phyloP scores from a whole-genome alignment of 2,888 invertebrate genomes.

The Parthenolecanium corni region DNA sequence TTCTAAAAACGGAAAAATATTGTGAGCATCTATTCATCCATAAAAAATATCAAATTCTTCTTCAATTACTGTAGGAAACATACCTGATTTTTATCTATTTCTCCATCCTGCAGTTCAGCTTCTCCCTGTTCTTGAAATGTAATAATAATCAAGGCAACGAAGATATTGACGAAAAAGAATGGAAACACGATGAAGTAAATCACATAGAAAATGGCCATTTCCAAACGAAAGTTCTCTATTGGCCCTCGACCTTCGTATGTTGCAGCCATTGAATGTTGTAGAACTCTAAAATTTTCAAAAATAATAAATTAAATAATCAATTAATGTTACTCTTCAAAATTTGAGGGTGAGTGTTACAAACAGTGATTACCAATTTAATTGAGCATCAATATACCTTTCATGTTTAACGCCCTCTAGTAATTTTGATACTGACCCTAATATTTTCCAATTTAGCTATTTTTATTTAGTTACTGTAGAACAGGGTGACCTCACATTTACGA shows the following conservation, averaged over 20 bases:
- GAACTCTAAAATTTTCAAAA: constrained; percentile 55
- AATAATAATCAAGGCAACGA: constrained; percentile 99
- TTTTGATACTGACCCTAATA: no score
- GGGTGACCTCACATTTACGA: not conserved
- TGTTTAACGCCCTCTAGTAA: no score
- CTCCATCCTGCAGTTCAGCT: constrained; percentile 97
- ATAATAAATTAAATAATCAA: constrained; percentile 27
- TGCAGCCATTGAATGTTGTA: constrained; percentile 99
- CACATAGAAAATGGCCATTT: constrained; percentile 99
- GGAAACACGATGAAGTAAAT: constrained; percentile 99
- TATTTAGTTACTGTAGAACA: not conserved
- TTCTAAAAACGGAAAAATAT: constrained; percentile 55
- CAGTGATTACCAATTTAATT: no score
- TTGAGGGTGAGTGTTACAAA: no score
- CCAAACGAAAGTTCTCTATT: constrained; percentile 97
- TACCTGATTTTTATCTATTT: constrained; percentile 99
- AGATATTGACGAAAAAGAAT: constrained; percentile 99
- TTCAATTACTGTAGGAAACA: no score
- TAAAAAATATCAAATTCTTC: no score
- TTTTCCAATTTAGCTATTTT: no score
- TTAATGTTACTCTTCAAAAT: no score
- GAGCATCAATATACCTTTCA: no score
- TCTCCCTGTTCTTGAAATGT: constrained; percentile 99
- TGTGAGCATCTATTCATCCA: no score
- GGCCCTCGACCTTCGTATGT: constrained; percentile 97